These are phyloP conservation scores for Campoletis raptor DNA, from an alignment of 2,888 invertebrate genomes.

Conservation along the genomic window DNA sequence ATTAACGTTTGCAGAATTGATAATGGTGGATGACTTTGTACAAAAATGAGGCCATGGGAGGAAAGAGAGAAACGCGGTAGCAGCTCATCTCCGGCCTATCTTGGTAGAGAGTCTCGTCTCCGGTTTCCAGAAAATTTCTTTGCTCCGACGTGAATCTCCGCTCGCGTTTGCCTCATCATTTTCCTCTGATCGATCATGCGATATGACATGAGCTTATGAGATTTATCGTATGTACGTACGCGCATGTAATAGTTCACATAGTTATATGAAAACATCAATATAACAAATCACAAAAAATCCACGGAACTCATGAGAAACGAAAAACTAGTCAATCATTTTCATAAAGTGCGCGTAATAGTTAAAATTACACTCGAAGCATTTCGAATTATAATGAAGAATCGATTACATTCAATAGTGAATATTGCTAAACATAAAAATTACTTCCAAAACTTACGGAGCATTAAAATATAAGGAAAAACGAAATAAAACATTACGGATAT, in stretches of 20 bases:
- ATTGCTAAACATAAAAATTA: background rate
- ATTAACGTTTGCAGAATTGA: background rate
- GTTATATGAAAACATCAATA: background rate
- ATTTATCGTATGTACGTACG: conserved; percentile 36
- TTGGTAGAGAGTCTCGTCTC: conserved; percentile 65
- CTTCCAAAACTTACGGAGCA: background rate
- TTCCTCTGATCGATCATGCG: conserved; percentile 53
- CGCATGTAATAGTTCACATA: conserved; percentile 7
- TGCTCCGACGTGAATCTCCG: conserved; percentile 38
- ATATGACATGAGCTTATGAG: conserved; percentile 57
- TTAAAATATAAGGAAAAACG: background rate
- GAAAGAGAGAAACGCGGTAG: conserved; percentile 43
- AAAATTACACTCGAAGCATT: background rate
- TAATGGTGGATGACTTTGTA: conserved; percentile 44
- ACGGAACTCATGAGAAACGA: background rate
- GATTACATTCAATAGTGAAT: no score
- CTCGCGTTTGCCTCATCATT: conserved; percentile 25
- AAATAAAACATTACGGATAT: background rate
- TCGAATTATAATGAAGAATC: no score
- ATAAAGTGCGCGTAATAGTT: background rate
- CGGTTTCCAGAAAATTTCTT: conserved; percentile 59
- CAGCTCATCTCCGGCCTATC: conserved; percentile 66
- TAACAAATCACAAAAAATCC: background rate
- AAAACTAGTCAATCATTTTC: background rate
- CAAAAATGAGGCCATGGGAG: conserved; percentile 21